Base-by-base conservation (phyloP, 2,888 invertebrate genomes). In the Cremastinae sp. region DNA sequence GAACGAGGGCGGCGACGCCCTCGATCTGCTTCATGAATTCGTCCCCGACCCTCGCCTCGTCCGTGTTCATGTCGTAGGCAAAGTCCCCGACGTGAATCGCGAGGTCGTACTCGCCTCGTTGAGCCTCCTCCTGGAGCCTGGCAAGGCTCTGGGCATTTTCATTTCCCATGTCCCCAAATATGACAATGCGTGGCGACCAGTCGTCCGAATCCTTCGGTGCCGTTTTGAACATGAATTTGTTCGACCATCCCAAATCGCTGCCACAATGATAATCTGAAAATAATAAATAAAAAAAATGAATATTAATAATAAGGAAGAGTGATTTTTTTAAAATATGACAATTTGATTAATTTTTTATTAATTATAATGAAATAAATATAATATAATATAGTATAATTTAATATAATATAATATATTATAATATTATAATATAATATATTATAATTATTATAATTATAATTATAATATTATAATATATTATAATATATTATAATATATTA, bases 121-220 rank as follows among this genome's bases (percentile, higher is more conserved):
- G 94, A 0, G 95, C 93, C 85, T 98, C 97, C 83, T 95, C 92
- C 90, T 97, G 97, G 5, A 99, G 90, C 78, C 96, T 92, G 0
- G 95, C 93, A 66, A 98, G 91, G 0, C 98, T 96, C 82, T 95
- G 95, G 0, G 97, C 97, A 90, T 98, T 98, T 81, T 93, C 94
- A 87, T 95, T 96, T 34, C 98, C 98, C 95, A 99, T 94, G 89
- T 98, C 98, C 0, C 98, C 98, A 86, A 94, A 98, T 82, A 98
- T 93, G 22, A 96, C 98, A 45, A 98, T 91, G 14, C 92, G 92
- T 0, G 97, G 96, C 14, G 93, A 92, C 97, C 97, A 97, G 79
- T 93, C 86, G n/a, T 91, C 87, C 20, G 91, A 91, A 10, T 92
- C 92, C 0, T 90, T 89, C 0, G 95, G 95, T 0, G 93, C 91